Evolutionary conservation across 2,888 invertebrate genomes (phyloP).

Genomic region (Drosophila multiciliata): DNA sequence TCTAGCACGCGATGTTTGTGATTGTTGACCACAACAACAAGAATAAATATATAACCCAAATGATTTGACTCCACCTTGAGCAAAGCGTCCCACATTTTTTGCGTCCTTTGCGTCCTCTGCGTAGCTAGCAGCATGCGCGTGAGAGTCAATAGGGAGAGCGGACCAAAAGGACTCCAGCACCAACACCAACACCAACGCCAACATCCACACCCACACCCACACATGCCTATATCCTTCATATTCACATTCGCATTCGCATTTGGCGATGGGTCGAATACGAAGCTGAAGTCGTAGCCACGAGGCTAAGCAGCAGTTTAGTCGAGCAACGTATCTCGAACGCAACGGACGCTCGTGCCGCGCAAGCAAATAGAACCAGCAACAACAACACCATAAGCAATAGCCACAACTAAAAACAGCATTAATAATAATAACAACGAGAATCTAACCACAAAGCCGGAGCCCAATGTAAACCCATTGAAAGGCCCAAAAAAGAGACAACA

Average conservation of each 20-base stretch:
- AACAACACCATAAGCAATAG: slow-evolving; percentile 22
- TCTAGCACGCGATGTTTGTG: slow-evolving; percentile 32
- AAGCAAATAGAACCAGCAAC: slow-evolving; percentile 1
- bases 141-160: slow-evolving; percentile 36
- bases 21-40: slow-evolving; percentile 10
- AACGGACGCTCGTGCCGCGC: slow-evolving; percentile 64
- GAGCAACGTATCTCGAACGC: slow-evolving; percentile 82
- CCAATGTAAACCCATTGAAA: slow-evolving; percentile 17
- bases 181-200: neutral
- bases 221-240: neutral
- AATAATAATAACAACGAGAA: slow-evolving; percentile 32
- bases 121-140: slow-evolving; percentile 50
- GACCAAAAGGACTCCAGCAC: slow-evolving; percentile 11
- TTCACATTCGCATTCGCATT: slow-evolving; percentile 29
- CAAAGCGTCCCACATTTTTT: neutral
- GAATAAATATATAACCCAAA: slow-evolving; percentile 7
- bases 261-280: slow-evolving; percentile 34
- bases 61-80: slow-evolving; percentile 16
- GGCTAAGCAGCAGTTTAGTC: slow-evolving; percentile 68
- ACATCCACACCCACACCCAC: neutral
- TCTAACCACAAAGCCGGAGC: slow-evolving; percentile 8
- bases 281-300: slow-evolving; percentile 44
- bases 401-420: slow-evolving; percentile 42
- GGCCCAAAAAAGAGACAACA: slow-evolving; percentile 1
- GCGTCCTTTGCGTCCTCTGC: slow-evolving; percentile 4